These are phyloP conservation scores for Ptyas mucosa DNA, from an alignment of 2,113 vertebrate genomes.

Conservation along the genomic window DNA sequence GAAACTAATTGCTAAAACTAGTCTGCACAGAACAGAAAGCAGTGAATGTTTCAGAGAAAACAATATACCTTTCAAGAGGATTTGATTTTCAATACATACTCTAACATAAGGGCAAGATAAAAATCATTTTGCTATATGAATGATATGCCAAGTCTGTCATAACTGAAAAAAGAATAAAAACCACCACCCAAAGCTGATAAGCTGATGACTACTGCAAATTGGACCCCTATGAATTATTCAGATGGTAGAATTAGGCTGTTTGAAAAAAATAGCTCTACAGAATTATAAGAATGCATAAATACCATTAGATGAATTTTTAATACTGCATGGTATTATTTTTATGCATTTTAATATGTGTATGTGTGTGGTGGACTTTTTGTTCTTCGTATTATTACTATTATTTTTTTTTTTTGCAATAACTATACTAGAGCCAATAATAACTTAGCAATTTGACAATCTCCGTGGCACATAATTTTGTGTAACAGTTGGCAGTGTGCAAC, in stretches of 20 bases:
- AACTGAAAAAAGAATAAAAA: not conserved
- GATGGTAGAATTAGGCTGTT: not conserved
- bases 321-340: not conserved
- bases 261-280: not conserved
- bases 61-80: not conserved
- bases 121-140: not conserved
- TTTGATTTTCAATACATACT: not conserved
- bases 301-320: not conserved
- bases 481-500: not conserved
- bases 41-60: not conserved
- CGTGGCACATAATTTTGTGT: not conserved
- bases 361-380: not conserved
- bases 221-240: not conserved
- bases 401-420: not conserved
- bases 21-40: not conserved
- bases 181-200: not conserved
- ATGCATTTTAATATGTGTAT: not conserved
- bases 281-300: not conserved
- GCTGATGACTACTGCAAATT: not conserved
- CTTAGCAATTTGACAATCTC: not conserved
- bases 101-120: not conserved
- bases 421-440: not conserved
- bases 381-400: not conserved
- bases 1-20: not conserved
- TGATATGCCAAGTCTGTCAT: not conserved